A percentile compares a stretch with the other conserved stretches of the same genome.
Evolutionary conservation across 2,888 invertebrate species (phyloP).

Genomic region (Galerucella nymphaeae): DNA sequence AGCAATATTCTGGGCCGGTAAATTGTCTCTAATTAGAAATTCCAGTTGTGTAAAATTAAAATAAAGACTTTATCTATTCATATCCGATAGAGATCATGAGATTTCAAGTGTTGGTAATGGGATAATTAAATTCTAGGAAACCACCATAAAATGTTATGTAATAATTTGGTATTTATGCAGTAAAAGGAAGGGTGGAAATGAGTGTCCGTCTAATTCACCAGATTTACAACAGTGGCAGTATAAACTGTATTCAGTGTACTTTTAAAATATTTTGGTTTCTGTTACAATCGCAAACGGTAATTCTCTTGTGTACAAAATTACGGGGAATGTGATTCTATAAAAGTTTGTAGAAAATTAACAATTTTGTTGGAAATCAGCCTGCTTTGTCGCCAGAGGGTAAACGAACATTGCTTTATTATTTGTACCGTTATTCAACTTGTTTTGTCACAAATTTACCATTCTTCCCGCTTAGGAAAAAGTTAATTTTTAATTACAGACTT

Average conservation of each 20-base stretch:
- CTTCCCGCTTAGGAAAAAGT: not conserved
- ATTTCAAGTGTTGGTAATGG: not conserved
- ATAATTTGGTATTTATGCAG: too few relatives aligned
- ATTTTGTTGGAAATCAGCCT: not conserved
- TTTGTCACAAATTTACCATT: not conserved
- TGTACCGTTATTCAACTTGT: too few relatives aligned
- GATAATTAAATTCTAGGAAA: slow-evolving; percentile 16
- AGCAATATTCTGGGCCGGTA: slow-evolving; percentile 32
- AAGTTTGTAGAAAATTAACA: too few relatives aligned
- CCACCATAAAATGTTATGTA: not conserved
- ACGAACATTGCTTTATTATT: not conserved
- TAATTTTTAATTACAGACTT: not conserved
- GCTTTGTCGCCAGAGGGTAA: not conserved
- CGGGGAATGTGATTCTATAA: too few relatives aligned
- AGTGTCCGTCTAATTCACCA: too few relatives aligned
- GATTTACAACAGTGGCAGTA: too few relatives aligned
- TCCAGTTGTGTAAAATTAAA: slow-evolving; percentile 30
- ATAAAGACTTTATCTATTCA: slow-evolving; percentile 28
- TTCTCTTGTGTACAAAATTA: too few relatives aligned
- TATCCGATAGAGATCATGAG: slow-evolving; percentile 22
- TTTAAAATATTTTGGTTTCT: too few relatives aligned
- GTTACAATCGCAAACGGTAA: too few relatives aligned
- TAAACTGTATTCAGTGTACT: too few relatives aligned
- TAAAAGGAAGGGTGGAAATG: too few relatives aligned
- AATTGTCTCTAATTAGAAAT: slow-evolving; percentile 34